These are phyloP conservation scores for Drosophila auraria DNA, from an alignment of 1,140 invertebrate genomes.

Conservation along the genomic window DNA sequence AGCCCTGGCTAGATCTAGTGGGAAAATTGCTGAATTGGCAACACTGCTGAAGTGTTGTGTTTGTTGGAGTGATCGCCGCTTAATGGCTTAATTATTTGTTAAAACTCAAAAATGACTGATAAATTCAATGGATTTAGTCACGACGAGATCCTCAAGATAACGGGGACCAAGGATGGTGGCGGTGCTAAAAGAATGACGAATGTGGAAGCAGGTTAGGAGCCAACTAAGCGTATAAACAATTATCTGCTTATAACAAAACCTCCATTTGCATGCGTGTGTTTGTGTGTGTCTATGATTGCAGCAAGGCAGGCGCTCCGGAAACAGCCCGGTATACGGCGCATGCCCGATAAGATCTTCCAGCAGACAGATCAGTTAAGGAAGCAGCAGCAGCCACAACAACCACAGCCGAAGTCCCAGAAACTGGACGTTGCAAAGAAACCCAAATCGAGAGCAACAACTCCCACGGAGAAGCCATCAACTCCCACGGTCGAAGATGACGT, in stretches of 20 bases:
- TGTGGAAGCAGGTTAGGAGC: constrained; percentile 59
- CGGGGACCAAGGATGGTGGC: constrained; percentile 45
- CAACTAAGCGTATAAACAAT: constrained; percentile 56
- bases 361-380: constrained; percentile 72
- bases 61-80: constrained; percentile 17
- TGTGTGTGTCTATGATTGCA: constrained; percentile 44
- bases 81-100: constrained; percentile 64
- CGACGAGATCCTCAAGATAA: constrained; percentile 85
- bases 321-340: constrained; percentile 76
- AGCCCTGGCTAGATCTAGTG: constrained; percentile 8
- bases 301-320: constrained; percentile 66
- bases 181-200: constrained; percentile 10
- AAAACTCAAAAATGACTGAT: constrained; percentile 68
- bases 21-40: too few species aligned
- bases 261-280: constrained; percentile 24
- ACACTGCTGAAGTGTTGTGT: constrained; percentile 55
- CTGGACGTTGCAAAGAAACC: constrained; percentile 28
- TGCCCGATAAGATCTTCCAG: constrained; percentile 74
- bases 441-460: constrained; percentile 50
- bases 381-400: constrained; percentile 42
- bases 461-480: constrained; percentile 46
- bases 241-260: constrained; percentile 42
- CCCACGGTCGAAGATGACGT: constrained; percentile 47
- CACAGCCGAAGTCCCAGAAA: constrained; percentile 41
- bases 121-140: constrained; percentile 85